Percentiles rank a stretch among this genome's conserved stretches.
These are phyloP conservation scores for Leptodirus hochenwartii DNA, from an alignment of 2,888 invertebrate genomes.

Conservation along the genomic window DNA sequence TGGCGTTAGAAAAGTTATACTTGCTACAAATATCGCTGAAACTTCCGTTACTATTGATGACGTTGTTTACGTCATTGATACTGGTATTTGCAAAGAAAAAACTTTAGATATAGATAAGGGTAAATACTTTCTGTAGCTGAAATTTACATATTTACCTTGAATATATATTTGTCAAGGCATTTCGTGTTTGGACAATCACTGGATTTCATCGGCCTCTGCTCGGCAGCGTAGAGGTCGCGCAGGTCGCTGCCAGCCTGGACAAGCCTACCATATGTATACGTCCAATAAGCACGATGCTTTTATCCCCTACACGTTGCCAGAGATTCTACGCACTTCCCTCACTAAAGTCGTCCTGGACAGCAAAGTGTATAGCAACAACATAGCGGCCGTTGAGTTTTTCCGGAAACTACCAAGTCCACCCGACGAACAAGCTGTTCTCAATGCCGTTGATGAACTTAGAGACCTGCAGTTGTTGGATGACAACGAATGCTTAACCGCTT, in stretches of 20 bases:
- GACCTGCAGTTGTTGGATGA: slow-evolving; percentile 36
- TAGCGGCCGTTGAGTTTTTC: slow-evolving; percentile 37
- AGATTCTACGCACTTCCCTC: slow-evolving; percentile 38
- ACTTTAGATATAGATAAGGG: slow-evolving; percentile 33
- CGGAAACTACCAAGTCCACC: slow-evolving; percentile 45
- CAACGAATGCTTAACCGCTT: slow-evolving; percentile 39
- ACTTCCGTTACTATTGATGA: slow-evolving; percentile 59
- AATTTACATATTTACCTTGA: background rate
- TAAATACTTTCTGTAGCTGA: slow-evolving; percentile 9
- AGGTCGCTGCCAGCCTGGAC: slow-evolving; percentile 44
- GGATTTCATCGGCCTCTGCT: slow-evolving; percentile 44
- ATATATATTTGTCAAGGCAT: slow-evolving; percentile 16
- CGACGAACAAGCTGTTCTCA: slow-evolving; percentile 26
- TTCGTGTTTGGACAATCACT: slow-evolving; percentile 34
- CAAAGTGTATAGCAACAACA: slow-evolving; percentile 40
- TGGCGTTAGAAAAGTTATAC: slow-evolving; percentile 43
- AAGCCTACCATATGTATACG: slow-evolving; percentile 37
- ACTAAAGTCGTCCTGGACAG: slow-evolving; percentile 36
- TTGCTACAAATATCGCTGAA: slow-evolving; percentile 53
- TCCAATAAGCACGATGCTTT: slow-evolving; percentile 32
- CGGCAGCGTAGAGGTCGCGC: slow-evolving; percentile 49
- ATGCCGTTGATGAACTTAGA: slow-evolving; percentile 40
- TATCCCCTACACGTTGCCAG: slow-evolving; percentile 35
- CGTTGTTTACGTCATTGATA: slow-evolving; percentile 48
- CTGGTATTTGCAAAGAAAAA: slow-evolving; percentile 40